phyloP scores from a whole-genome alignment of 2,113 vertebrate species.

The Silurus asotus region DNA sequence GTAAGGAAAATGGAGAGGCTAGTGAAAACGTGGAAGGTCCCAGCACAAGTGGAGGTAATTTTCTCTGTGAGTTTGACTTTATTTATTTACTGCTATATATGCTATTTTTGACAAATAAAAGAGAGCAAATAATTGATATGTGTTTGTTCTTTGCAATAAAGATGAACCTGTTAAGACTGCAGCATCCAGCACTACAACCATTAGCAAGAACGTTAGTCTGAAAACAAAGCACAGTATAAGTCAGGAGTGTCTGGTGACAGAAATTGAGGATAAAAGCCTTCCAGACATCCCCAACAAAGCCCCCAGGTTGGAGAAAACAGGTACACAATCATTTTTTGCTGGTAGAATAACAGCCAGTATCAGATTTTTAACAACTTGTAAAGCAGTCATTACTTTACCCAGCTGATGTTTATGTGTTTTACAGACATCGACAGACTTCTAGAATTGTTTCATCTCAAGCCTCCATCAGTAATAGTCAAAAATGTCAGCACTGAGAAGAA shows the following conservation, averaged over 20 bases:
- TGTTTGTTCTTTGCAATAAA: neutral
- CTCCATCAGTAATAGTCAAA: conserved; percentile 24
- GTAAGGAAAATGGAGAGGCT: neutral
- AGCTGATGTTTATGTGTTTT: conserved; percentile 26
- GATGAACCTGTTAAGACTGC: neutral
- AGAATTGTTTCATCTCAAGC: conserved; percentile 29
- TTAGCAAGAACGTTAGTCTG: neutral
- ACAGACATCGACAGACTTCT: conserved; percentile 41
- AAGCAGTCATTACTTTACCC: neutral
- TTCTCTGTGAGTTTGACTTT: conserved; percentile 3
- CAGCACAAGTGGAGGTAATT: neutral
- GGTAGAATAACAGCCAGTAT: neutral
- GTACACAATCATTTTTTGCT: neutral
- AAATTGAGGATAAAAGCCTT: neutral
- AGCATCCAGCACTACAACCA: neutral
- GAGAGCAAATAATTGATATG: neutral
- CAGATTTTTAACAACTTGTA: neutral
- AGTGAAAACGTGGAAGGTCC: neutral
- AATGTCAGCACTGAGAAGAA: neutral
- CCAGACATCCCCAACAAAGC: neutral
- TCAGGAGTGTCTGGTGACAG: neutral
- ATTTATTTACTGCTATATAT: neutral
- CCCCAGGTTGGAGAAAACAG: neutral
- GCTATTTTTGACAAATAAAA: neutral
- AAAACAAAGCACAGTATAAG: neutral